Evolutionary conservation across 2,888 invertebrate species (phyloP).

Genomic region (Epinotia ramella): DNA sequence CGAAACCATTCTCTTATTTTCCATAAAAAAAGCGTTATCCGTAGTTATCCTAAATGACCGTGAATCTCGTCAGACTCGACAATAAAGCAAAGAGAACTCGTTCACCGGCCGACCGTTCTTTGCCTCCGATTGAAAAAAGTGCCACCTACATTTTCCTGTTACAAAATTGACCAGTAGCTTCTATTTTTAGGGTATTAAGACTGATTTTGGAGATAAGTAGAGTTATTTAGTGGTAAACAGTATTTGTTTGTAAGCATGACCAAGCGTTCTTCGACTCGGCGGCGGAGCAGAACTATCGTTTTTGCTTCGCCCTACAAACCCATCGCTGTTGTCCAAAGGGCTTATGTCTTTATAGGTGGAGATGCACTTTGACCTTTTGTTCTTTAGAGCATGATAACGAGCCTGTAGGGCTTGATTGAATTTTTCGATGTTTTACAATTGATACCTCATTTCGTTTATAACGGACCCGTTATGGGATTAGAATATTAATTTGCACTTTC

Average conservation of each 20-base stretch:
- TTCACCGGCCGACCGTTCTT: constrained; percentile 34
- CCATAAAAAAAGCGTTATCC: constrained; percentile 20
- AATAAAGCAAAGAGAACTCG: constrained; percentile 39
- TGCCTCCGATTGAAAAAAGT: constrained; percentile 35
- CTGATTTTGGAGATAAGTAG: not conserved
- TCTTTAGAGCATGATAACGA: constrained; percentile 1
- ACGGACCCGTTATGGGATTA: constrained; percentile 29
- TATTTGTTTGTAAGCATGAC: constrained; percentile 41
- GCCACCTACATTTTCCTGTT: constrained; percentile 1
- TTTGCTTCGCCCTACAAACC: constrained; percentile 42
- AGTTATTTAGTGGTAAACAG: constrained; percentile 7
- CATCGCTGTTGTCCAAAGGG: constrained; percentile 10
- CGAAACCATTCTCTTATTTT: not conserved
- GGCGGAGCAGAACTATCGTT: constrained; percentile 35
- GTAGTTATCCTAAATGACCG: constrained; percentile 28
- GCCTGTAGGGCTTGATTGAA: constrained; percentile 37
- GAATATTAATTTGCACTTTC: constrained; percentile 26
- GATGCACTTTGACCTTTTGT: constrained; percentile 8
- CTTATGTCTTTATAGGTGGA: not conserved
- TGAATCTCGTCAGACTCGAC: constrained; percentile 28
- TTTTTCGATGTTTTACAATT: constrained; percentile 35
- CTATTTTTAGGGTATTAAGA: not conserved
- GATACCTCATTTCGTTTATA: constrained; percentile 37
- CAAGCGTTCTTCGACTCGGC: constrained; percentile 34
- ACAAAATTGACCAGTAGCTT: not conserved